phyloP scores from a whole-genome alignment of 2,113 vertebrate genomes.

The Nycticorax nycticorax region DNA sequence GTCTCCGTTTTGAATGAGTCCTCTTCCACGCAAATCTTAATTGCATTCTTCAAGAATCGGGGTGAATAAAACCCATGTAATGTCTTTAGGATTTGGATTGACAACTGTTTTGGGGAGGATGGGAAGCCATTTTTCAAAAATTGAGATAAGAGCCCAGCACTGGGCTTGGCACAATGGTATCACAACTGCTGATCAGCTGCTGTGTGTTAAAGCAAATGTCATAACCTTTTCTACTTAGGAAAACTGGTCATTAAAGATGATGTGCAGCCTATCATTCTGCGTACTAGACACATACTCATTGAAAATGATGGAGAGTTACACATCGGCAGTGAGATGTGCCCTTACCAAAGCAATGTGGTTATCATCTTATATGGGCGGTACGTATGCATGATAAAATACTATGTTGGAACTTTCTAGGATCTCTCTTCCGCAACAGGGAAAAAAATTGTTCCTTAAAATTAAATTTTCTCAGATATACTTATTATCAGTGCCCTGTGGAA shows the following conservation, averaged over 20 bases:
- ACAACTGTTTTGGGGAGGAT: neutral
- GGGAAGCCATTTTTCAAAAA: neutral
- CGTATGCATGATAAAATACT: neutral
- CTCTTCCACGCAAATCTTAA: neutral
- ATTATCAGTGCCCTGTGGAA: neutral
- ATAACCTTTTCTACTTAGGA: slow-evolving; percentile 69
- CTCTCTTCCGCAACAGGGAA: neutral
- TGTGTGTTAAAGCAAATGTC: neutral
- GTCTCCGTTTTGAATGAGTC: neutral
- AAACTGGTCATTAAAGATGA: slow-evolving; percentile 90
- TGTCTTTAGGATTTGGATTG: neutral
- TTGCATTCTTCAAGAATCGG: neutral
- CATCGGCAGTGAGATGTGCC: slow-evolving; percentile 88
- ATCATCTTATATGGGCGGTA: slow-evolving; percentile 93
- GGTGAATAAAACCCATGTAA: neutral
- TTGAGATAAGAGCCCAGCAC: neutral
- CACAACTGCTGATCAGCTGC: neutral
- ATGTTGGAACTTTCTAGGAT: neutral
- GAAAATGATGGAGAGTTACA: slow-evolving; percentile 87
- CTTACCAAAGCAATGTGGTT: slow-evolving; percentile 87
- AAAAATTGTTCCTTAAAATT: neutral
- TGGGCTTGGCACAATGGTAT: neutral
- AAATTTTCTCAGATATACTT: neutral
- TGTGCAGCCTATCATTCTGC: slow-evolving; percentile 79
- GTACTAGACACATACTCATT: slow-evolving; percentile 88